A percentile compares a stretch with the other conserved stretches of the same genome.
Conservation (phyloP, 2,797 vertebrate genomes). For the Tauraco hartlaubi region DNA sequence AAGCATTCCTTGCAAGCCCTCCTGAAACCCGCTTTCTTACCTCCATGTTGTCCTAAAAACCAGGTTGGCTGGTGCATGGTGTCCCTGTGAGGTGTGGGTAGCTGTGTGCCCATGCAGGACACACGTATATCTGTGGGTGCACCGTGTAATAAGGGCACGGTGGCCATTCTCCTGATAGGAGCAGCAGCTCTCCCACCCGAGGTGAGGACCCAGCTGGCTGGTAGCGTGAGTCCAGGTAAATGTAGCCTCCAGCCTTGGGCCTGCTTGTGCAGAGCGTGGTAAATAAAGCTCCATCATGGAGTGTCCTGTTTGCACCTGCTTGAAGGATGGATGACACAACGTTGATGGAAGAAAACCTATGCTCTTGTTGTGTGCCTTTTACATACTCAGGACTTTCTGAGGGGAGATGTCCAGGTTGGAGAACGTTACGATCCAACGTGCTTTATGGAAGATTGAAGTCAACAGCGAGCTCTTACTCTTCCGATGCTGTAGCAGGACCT, state of each 20-base stretch:
- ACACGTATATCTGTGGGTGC: neutral
- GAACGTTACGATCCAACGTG: fast-evolving
- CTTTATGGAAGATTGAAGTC: neutral
- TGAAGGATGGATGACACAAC: neutral
- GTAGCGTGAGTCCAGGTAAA: neutral
- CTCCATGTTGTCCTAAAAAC: fast-evolving
- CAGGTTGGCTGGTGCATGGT: neutral
- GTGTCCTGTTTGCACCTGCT: neutral
- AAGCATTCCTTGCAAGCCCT: neutral
- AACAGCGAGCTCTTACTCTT: neutral
- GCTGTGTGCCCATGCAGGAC: neutral
- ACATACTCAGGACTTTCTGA: neutral
- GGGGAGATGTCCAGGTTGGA: no score
- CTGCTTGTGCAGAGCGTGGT: fast-evolving
- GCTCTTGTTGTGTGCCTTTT: neutral
- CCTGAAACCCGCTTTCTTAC: neutral
- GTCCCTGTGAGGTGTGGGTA: no score
- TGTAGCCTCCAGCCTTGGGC: neutral
- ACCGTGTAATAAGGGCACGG: fast-evolving
- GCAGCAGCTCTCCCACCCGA: neutral
- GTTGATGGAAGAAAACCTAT: neutral
- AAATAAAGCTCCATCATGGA: neutral
- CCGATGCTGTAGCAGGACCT: neutral
- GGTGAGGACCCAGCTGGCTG: neutral
- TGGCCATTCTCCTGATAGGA: neutral